Conservation (phyloP, 2,113 vertebrate species). For the Poeciliopsis occidentalis region DNA sequence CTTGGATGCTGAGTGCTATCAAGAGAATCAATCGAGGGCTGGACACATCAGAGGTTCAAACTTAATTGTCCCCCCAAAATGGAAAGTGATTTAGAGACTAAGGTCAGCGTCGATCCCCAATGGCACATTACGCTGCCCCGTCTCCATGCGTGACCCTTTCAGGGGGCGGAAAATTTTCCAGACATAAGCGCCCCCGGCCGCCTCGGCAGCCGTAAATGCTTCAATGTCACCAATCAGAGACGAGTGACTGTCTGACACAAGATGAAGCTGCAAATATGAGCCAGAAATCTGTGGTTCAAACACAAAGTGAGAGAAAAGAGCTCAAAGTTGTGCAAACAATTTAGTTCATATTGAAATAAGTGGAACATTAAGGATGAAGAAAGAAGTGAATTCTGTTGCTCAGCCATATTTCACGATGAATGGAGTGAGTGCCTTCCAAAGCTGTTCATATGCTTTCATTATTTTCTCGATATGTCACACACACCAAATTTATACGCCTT, state of each 20-base stretch:
- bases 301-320: neutral
- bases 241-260: conserved; percentile 42
- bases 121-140: conserved; percentile 59
- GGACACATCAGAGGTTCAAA: conserved; percentile 52
- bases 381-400: conserved; percentile 14
- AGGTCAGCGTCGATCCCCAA: conserved; percentile 63
- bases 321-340: neutral
- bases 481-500: neutral
- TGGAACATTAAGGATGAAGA: neutral
- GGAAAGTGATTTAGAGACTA: conserved; percentile 71
- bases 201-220: conserved; percentile 46
- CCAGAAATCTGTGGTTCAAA: conserved; percentile 2
- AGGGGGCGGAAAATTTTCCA: conserved; percentile 40
- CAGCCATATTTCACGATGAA: conserved; percentile 23
- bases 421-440: conserved; percentile 27
- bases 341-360: neutral
- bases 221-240: conserved; percentile 50
- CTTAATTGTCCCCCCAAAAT: conserved; percentile 68
- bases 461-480: neutral
- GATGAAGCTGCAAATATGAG: conserved; percentile 32
- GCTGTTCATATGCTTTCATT: neutral
- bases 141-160: conserved; percentile 54
- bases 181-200: conserved; percentile 32
- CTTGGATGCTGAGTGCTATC: conserved; percentile 53
- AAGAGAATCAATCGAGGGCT: conserved; percentile 49